phyloP scores from a whole-genome alignment of 2,888 invertebrate genomes.

The Encarsia formosa region DNA sequence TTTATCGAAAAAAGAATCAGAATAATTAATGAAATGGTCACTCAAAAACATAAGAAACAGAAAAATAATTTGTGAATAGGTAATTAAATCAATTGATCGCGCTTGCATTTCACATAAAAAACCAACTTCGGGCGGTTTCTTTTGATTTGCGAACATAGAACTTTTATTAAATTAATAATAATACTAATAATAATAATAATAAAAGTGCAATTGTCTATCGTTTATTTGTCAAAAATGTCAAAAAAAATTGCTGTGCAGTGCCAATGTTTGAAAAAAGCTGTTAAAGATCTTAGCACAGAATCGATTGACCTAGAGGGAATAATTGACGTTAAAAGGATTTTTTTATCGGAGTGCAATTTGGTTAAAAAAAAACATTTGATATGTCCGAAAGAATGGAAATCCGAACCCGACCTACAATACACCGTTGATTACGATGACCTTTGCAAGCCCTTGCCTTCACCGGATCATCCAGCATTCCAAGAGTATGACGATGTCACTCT shows the following conservation, averaged over 20 bases:
- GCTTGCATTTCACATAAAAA: slow-evolving; percentile 16
- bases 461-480: slow-evolving; percentile 29
- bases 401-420: slow-evolving; percentile 33
- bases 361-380: not conserved
- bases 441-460: slow-evolving; percentile 36
- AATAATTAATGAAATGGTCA: slow-evolving; percentile 39
- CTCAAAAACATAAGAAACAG: slow-evolving; percentile 28
- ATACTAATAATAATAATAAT: no score
- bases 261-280: slow-evolving; percentile 21
- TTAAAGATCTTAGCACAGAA: slow-evolving; percentile 20
- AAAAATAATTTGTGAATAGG: not conserved
- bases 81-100: slow-evolving; percentile 10
- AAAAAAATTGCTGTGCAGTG: slow-evolving; percentile 15
- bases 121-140: slow-evolving; percentile 19
- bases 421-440: slow-evolving; percentile 37
- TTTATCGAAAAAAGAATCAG: slow-evolving; percentile 43
- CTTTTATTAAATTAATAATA: slow-evolving; percentile 13
- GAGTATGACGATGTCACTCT: slow-evolving; percentile 18
- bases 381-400: slow-evolving; percentile 17
- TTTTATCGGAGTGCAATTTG: slow-evolving; percentile 24
- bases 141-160: slow-evolving; percentile 10
- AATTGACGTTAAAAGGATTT: slow-evolving; percentile 11
- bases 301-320: slow-evolving; percentile 12
- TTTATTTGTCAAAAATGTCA: slow-evolving; percentile 18
- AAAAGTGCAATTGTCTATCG: slow-evolving; percentile 24